Conservation (phyloP, 2,113 vertebrate species). For the Leptocoma aspasia region DNA sequence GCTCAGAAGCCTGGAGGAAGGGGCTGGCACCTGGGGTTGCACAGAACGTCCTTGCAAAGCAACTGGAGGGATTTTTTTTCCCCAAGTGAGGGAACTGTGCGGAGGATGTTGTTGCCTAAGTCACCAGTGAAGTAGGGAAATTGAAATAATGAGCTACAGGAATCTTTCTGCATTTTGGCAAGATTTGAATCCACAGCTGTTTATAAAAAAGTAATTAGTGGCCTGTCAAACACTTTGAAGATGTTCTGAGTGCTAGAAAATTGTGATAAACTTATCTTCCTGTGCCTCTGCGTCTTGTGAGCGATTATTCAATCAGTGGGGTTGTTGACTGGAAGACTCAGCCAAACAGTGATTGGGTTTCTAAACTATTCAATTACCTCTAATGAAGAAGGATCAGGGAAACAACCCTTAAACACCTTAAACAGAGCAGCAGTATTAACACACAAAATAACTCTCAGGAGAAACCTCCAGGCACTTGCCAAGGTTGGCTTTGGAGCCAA, state of each 20-base stretch:
- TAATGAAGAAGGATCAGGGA: slow-evolving; percentile 52
- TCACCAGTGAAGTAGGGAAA: not conserved
- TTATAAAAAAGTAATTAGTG: slow-evolving; percentile 34
- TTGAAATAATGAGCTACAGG: not conserved
- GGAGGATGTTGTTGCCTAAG: not conserved
- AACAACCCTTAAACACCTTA: slow-evolving; percentile 53
- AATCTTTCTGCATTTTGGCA: not conserved
- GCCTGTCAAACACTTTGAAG: slow-evolving; percentile 17
- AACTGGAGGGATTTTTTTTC: not conserved
- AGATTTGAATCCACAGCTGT: not conserved
- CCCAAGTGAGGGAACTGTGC: not conserved
- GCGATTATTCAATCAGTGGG: not conserved
- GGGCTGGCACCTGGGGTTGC: not conserved
- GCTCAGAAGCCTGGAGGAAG: not conserved
- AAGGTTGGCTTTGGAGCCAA: slow-evolving; percentile 50
- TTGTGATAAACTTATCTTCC: slow-evolving; percentile 19
- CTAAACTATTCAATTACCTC: slow-evolving; percentile 47
- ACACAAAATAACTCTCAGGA: slow-evolving; percentile 50
- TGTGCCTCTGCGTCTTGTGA: not conserved
- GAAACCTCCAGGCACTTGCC: slow-evolving; percentile 51
- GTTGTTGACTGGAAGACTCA: slow-evolving; percentile 25
- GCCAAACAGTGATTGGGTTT: slow-evolving; percentile 5
- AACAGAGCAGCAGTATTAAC: slow-evolving; percentile 44
- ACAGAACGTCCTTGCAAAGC: not conserved
- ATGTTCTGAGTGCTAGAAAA: slow-evolving; percentile 29